A percentile compares a stretch with the other conserved stretches of the same genome.
Conservation (phyloP, 2,888 invertebrate species). For the Epirrhoe alternata region DNA sequence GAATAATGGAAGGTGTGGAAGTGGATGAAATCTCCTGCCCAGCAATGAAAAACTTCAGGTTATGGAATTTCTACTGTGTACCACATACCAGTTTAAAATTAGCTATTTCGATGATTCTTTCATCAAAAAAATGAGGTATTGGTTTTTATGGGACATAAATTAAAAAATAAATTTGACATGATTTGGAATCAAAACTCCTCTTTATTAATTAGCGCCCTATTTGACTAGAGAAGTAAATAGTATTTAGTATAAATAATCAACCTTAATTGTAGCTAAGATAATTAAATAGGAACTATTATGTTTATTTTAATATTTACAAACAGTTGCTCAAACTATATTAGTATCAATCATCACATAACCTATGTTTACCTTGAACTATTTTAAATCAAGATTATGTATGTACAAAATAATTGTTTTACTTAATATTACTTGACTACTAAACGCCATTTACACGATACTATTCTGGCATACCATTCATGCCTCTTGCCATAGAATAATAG, state of each 20-base stretch:
- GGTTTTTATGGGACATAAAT: slow-evolving; percentile 5
- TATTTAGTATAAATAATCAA: slow-evolving; percentile 70
- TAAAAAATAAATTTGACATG: slow-evolving; percentile 49
- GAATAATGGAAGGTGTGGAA: too few species aligned
- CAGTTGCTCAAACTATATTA: slow-evolving; percentile 2
- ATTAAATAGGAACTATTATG: slow-evolving; percentile 64
- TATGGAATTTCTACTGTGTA: too few species aligned
- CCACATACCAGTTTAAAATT: too few species aligned
- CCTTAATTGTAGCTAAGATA: slow-evolving; percentile 50
- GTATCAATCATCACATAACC: slow-evolving; percentile 3
- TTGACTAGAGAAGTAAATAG: slow-evolving; percentile 77
- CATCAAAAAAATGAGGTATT: too few species aligned
- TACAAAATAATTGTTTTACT: slow-evolving; percentile 6
- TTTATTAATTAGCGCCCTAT: slow-evolving; percentile 71
- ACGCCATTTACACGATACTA: too few species aligned
- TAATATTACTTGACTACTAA: neutral
- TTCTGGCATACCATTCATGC: too few species aligned
- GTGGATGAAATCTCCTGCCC: too few species aligned
- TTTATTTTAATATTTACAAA: slow-evolving; percentile 51
- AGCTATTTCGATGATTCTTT: too few species aligned
- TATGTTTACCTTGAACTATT: neutral
- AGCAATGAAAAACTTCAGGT: too few species aligned
- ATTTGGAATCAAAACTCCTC: slow-evolving; percentile 68
- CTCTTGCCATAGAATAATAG: too few species aligned
- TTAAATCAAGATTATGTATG: slow-evolving; percentile 2